Evolutionary conservation across 2,888 invertebrate species (phyloP).

Genomic region (Lacanobia wlatinum): DNA sequence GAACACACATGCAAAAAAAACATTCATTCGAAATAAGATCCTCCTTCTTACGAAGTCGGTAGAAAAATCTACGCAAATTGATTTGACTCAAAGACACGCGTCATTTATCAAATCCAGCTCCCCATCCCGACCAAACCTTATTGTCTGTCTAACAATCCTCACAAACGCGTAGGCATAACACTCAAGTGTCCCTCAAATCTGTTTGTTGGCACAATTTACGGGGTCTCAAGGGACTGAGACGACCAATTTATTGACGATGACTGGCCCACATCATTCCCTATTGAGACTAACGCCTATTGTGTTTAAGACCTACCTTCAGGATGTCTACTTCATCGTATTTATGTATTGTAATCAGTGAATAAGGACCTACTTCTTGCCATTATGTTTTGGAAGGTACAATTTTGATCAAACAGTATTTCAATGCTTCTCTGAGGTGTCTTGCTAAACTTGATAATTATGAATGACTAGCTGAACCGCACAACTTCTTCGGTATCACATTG

Average conservation of each 20-base stretch:
- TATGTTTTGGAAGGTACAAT: neutral
- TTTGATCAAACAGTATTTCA: neutral
- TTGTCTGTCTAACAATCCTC: conserved; percentile 1
- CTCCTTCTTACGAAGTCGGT: no score
- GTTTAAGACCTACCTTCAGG: neutral
- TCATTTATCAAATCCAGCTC: neutral
- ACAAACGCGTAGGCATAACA: neutral
- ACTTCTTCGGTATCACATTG: no score
- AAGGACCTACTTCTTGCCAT: neutral
- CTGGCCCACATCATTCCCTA: conserved; percentile 5
- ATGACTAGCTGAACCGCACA: no score
- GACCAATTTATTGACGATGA: conserved; percentile 39
- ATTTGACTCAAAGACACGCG: neutral
- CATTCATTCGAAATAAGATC: no score
- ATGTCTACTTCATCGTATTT: neutral
- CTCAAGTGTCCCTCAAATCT: conserved; percentile 8
- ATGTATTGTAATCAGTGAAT: neutral
- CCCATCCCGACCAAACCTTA: neutral
- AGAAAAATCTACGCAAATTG: no score
- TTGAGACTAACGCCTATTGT: conserved; percentile 47
- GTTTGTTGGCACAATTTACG: conserved; percentile 39
- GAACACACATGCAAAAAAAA: no score
- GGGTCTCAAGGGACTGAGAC: conserved; percentile 20
- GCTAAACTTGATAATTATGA: no score
- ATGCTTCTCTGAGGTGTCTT: no score